These are phyloP conservation scores for Dione juno DNA, from an alignment of 2,888 invertebrate genomes.

Conservation along the genomic window DNA sequence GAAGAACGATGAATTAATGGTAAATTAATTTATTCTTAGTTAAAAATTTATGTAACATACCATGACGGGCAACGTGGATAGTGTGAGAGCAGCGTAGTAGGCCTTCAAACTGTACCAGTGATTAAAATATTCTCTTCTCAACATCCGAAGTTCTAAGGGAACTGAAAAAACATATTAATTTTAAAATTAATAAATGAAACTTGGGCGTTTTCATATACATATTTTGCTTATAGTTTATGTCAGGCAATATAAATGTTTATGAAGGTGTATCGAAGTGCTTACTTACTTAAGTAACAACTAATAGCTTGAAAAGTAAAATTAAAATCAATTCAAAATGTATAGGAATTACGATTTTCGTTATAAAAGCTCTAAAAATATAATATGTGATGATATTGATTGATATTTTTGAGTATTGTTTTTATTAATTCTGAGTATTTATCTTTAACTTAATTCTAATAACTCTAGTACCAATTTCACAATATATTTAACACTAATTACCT, in stretches of 20 bases:
- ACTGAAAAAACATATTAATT: constrained; percentile 64
- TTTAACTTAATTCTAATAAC: too few species aligned
- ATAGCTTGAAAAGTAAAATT: too few species aligned
- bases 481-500: neutral
- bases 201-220: neutral
- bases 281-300: too few species aligned
- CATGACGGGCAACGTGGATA: constrained; percentile 82
- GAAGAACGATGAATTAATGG: too few species aligned
- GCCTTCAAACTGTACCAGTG: constrained; percentile 87
- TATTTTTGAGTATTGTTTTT: too few species aligned
- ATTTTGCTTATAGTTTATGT: neutral
- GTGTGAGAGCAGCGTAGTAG: constrained; percentile 83
- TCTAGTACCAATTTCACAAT: neutral
- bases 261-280: neutral
- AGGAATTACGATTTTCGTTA: too few species aligned
- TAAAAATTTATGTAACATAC: constrained; percentile 63
- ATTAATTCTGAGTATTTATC: too few species aligned
- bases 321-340: too few species aligned
- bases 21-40: too few species aligned
- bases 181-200: neutral
- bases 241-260: neutral
- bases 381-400: too few species aligned
- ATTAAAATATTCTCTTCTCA: constrained; percentile 86
- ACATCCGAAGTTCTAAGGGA: constrained; percentile 83
- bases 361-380: too few species aligned